Evolutionary conservation across 35 echinoderm and acorn worm species (phyloP), one percentile per base, ranked within the genome.

Genomic region (Amphiura filiformis): DNA sequence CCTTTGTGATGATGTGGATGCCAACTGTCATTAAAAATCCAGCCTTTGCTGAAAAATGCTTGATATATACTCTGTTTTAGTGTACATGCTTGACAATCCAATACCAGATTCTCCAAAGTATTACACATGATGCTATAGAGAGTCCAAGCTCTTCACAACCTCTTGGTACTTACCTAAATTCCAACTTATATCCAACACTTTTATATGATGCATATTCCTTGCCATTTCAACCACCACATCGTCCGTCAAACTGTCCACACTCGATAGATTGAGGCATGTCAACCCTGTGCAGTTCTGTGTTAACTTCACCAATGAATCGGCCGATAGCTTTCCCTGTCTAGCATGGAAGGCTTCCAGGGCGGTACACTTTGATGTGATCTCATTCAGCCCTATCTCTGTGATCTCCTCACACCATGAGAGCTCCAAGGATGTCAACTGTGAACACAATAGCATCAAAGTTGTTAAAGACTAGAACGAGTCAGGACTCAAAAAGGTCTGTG

Each of bases 371-470:
- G 76, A 65, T 31, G 87, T 87, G 1, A 98, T 83, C 2, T 80
- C 36, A 26, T 40, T 35, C 0, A 99, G 81, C 4, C 96, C 96
- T 0, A 30, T 39, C 44, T 94, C 90, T n/a, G 87, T 94, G 13
- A 99, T 87, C 36, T 99, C 96, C 34, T 99, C 96, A 85, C 96
- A 99, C 96, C 96, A 99, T 5, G 81, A 86, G 14, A 99, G 75
- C 49, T 95, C 90, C 35, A 99, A 37, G 28, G 91, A 81, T 31
- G 77, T 86, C 35, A 99, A 78, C 96, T 99, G 83, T 42, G 76
- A 89, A 47, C 0, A 56, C 13, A 76, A 0, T 87, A 87, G 0
- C 2, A 77, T 34, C 39, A 44, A 49, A 57, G 47, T 52, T 39
- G 44, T 83, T 32, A 5, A 57, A 14, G 56, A 57, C 26, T 44